Evolutionary conservation across 2,888 invertebrate genomes (phyloP), one percentile per base, ranked within the genome.

Genomic region (Linyphia triangularis): DNA sequence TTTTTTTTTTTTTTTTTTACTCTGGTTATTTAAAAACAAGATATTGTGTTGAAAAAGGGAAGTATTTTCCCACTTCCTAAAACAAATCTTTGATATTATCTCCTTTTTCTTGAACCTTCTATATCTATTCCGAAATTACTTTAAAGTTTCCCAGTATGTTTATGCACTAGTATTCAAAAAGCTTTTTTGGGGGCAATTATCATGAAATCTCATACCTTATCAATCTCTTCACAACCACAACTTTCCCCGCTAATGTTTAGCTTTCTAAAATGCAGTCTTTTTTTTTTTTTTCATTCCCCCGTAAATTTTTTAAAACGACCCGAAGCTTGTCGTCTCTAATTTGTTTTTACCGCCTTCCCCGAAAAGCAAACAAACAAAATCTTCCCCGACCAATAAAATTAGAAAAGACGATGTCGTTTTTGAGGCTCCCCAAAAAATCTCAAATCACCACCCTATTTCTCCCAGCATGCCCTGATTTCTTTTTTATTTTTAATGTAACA

Each of bases 401-500:
- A 24, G 37, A 19, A 59, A 30, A 75, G 22, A 28, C 10, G n/a
- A n/a, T n/a, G n/a, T n/a, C n/a, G 16, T 70, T 10, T 28, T 63
- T 22, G 13, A 72, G 22, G n/a, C 37, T 57, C 33, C 22, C 24
- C n/a, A 69, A 57, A 69, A 57, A 69, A 30, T 26, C 19, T 16
- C 57, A 30, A 26, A 28, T 22, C 57, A 51, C 57, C 30, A 24
- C 70, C 37, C 37, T 40, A 43, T 73, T 43, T 28, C 51, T 28
- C 6, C n/a, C n/a, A 26, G 28, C 57, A 28, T n/a, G 26, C 57
- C 16, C 24, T 40, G 40, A 57, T 30, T 26, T 28, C 30, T 40
- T 72, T n/a, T 33, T 69, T 70, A 24, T 28, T 57, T 43, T 6
- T n/a, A 67, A 67, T 30, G 30, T 40, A 78, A 79, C 65, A 63